Evolutionary conservation across 1,140 invertebrate species (phyloP).

Genomic region (Atta colombica): DNA sequence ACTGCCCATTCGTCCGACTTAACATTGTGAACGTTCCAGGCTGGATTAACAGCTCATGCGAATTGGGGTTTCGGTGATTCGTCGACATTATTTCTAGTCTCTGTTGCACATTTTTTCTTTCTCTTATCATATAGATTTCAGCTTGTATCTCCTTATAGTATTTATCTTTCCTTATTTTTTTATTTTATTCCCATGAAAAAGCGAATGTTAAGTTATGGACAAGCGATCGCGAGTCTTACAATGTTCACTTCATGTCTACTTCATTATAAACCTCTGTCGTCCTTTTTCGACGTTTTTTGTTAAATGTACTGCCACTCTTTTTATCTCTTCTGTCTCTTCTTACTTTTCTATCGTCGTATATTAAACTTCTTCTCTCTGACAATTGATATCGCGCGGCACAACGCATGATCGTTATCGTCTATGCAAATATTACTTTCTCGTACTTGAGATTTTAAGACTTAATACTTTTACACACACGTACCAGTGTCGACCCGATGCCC

Average conservation of each 20-base stretch:
- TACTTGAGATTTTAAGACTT: slow-evolving; percentile 57
- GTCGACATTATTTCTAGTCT: slow-evolving; percentile 69
- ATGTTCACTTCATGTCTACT: slow-evolving; percentile 17
- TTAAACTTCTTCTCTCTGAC: slow-evolving; percentile 41
- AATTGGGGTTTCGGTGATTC: slow-evolving; percentile 82
- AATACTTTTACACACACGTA: slow-evolving; percentile 58
- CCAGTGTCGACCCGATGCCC: slow-evolving; percentile 75
- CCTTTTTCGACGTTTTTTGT: slow-evolving; percentile 10
- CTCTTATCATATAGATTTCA: slow-evolving; percentile 37
- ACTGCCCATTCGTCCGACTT: slow-evolving; percentile 81
- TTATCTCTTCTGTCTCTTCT: slow-evolving; percentile 39
- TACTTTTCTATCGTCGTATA: slow-evolving; percentile 34
- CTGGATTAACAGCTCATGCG: slow-evolving; percentile 85
- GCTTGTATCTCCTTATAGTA: slow-evolving; percentile 65
- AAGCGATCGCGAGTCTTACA: slow-evolving; percentile 38
- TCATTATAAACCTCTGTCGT: slow-evolving; percentile 16
- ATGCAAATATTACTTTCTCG: slow-evolving; percentile 61
- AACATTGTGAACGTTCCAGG: slow-evolving; percentile 84
- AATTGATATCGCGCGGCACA: slow-evolving; percentile 41
- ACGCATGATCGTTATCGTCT: slow-evolving; percentile 53
- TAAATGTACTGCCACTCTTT: slow-evolving; percentile 28
- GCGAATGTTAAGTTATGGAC: slow-evolving; percentile 33
- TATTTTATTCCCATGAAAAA: slow-evolving; percentile 37
- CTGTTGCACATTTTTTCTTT: slow-evolving; percentile 55
- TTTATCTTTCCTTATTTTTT: slow-evolving; percentile 48